A percentile compares a stretch with the other conserved stretches of the same genome.
Evolutionary conservation across 2,113 vertebrate genomes (phyloP).

Genomic region (Thamnaconus septentrionalis): DNA sequence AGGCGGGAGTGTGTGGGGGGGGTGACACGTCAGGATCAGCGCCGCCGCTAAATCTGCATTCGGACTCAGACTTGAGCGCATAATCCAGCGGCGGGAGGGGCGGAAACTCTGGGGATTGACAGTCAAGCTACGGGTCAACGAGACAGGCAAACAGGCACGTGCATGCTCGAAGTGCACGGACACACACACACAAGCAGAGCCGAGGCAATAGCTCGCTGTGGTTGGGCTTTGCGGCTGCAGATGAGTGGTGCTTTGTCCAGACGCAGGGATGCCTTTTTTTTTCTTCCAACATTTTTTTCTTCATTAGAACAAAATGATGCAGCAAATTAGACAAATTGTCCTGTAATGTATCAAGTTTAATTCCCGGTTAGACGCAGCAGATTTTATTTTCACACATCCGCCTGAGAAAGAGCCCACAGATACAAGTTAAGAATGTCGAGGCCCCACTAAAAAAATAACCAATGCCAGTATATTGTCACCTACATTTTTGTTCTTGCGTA

Average conservation of each 20-base stretch:
- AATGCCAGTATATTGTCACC: too few relatives aligned
- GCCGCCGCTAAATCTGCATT: conserved; percentile 42
- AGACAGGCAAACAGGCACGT: conserved; percentile 11
- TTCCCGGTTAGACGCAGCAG: too few relatives aligned
- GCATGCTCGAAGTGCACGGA: neutral
- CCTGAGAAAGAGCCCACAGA: too few relatives aligned
- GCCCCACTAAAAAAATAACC: too few relatives aligned
- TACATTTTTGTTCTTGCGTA: too few relatives aligned
- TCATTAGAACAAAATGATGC: too few relatives aligned
- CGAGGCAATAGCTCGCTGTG: too few relatives aligned
- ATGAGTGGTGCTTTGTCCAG: conserved; percentile 6
- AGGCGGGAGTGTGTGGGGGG: conserved; percentile 4
- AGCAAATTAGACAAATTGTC: too few relatives aligned
- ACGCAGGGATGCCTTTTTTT: neutral
- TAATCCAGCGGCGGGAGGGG: conserved; percentile 48
- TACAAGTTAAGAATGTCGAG: too few relatives aligned
- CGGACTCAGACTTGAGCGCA: conserved; percentile 54
- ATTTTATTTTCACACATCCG: too few relatives aligned
- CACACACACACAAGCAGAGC: neutral
- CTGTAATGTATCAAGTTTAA: too few relatives aligned
- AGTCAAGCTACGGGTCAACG: conserved; percentile 50
- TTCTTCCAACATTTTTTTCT: neutral
- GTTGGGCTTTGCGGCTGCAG: neutral
- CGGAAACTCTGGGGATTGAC: conserved; percentile 51
- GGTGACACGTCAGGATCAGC: conserved; percentile 1